Percentiles rank a stretch among this genome's conserved stretches.
Evolutionary conservation across 2,797 vertebrate genomes (phyloP).

Genomic region (Characodon lateralis): DNA sequence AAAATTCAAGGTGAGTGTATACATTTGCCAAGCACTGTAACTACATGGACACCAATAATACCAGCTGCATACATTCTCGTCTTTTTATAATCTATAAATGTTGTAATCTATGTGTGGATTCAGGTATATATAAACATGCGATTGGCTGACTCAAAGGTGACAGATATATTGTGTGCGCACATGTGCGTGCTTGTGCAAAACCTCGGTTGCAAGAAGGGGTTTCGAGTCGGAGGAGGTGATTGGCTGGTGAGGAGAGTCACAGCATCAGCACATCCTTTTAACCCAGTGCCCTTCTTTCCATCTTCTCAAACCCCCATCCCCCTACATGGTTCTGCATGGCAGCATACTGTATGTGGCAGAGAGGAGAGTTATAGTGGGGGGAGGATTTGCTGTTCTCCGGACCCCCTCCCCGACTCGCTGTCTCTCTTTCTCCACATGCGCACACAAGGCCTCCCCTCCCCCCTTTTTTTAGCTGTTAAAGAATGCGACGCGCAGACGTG

Average conservation of each 20-base stretch:
- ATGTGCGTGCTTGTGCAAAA: constrained; percentile 19
- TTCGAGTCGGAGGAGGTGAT: constrained; percentile 55
- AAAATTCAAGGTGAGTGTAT: neutral
- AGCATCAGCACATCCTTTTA: constrained; percentile 74
- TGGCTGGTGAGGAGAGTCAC: constrained; percentile 62
- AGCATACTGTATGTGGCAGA: constrained; percentile 46
- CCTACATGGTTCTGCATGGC: constrained; percentile 24
- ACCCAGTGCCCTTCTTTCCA: constrained; percentile 78
- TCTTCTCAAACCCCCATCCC: constrained; percentile 22
- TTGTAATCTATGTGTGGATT: neutral
- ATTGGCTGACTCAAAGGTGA: constrained; percentile 6
- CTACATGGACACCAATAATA: neutral
- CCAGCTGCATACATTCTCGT: neutral
- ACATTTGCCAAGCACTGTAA: neutral
- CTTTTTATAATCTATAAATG: neutral
- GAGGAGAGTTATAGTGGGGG: neutral
- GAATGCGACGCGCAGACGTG: constrained; percentile 36
- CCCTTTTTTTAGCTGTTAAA: constrained; percentile 36
- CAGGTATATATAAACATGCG: neutral
- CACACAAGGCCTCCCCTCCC: neutral
- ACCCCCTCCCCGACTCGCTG: constrained; percentile 17
- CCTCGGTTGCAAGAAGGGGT: constrained; percentile 10
- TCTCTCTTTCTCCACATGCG: neutral
- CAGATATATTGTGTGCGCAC: constrained; percentile 7
- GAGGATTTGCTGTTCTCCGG: neutral